Evolutionary conservation across 2,113 vertebrate species (phyloP), one percentile per base, ranked within the genome.

Genomic region (Campylomormyrus tamandua): DNA sequence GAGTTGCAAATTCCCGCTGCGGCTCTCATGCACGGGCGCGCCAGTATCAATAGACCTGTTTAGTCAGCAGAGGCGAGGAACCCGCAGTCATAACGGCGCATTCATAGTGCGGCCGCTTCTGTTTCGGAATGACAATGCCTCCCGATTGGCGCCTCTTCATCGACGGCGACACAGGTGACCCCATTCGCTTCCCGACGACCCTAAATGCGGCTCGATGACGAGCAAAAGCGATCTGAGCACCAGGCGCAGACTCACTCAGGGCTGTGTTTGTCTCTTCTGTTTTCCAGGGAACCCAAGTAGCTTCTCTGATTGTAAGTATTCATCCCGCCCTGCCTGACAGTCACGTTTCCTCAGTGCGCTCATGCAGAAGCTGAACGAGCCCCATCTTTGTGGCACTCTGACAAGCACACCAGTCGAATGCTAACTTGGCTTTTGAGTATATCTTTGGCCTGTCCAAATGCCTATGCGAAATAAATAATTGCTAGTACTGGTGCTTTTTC

Each of bases 301-400:
- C 93, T 95, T 97, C 13, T 87, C 96, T 93, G 98, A 99, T 91
- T 95, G 98, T 99, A 96, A 66, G 98, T 98, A 96, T 95, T 93
- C 62, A 2, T 91, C 93, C 90, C 90, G 15, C 84, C 74, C 90
- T 91, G 89, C 83, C 85, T 88, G 13, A 87, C 11, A 87, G 27
- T 39, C 10, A 15, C 3, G 11, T 53, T n/a, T 46, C 53, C 27
- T 13, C 45, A 50, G 3, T n/a, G 48, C 3, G 5, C 31, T 19
- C 1, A 77, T 39, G 11, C 70, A 39, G 70, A 35, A 77, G 27
- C 7, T 11, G n/a, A 84, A 84, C 3, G 45, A 45, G 15, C 24
- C 15, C 45, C 45, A 1, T 31, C 46, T 48, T 21, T 46, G 19
- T 84, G 10, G 3, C 39, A n/a, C 48, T 84, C 9, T 48, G 19